Conservation (phyloP, 2,113 vertebrate genomes). For the Sapayoa aenigma region DNA sequence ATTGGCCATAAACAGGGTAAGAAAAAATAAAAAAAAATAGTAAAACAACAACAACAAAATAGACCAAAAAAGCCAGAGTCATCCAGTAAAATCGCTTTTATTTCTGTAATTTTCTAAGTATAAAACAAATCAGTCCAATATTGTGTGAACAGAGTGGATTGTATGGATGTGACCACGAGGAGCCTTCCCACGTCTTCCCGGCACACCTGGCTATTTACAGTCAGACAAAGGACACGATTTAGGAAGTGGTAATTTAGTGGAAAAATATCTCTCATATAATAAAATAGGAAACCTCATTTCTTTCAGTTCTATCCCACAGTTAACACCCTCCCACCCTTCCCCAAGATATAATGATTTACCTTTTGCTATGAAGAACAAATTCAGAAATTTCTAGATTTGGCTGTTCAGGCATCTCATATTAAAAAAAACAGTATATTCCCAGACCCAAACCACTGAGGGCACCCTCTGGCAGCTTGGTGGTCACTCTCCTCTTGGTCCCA, state of each 20-base stretch:
- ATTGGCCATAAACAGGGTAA: background rate
- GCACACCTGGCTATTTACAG: slow-evolving; percentile 41
- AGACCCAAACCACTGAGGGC: background rate
- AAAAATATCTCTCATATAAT: slow-evolving; percentile 66
- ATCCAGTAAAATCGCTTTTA: slow-evolving; percentile 65
- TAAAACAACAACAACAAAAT: background rate
- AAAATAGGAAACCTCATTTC: slow-evolving; percentile 65
- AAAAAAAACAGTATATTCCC: background rate
- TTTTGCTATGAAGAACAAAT: background rate
- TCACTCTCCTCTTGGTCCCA: background rate
- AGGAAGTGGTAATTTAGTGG: slow-evolving; percentile 29
- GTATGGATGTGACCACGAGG: slow-evolving; percentile 26
- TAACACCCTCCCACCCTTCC: background rate
- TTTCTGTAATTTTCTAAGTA: slow-evolving; percentile 62
- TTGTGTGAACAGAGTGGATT: slow-evolving; percentile 53
- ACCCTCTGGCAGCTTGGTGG: background rate
- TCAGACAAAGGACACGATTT: background rate
- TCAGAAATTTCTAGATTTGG: background rate
- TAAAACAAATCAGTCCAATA: slow-evolving; percentile 64
- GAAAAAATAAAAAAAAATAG: background rate
- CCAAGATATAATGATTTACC: background rate
- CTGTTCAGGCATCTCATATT: background rate
- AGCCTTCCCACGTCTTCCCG: background rate
- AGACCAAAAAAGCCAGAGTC: background rate
- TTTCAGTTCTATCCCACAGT: background rate